These are phyloP conservation scores for human DNA, from an alignment of 2,113 vertebrate species.

Conservation along the genomic window DNA sequence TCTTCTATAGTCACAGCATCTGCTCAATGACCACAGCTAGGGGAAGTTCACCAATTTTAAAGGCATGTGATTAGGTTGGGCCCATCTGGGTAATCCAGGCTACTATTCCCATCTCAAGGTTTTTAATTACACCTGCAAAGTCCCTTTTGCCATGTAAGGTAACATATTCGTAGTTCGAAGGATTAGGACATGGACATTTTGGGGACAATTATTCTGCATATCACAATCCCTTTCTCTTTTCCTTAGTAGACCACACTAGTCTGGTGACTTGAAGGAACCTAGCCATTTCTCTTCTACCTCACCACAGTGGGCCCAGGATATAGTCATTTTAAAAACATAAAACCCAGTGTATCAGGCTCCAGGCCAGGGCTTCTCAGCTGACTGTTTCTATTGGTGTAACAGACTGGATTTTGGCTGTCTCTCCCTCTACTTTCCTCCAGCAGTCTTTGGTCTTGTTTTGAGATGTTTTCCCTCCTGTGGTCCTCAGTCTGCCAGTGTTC, in stretches of 20 bases:
- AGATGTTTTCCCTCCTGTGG: not conserved
- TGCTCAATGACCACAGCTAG: not conserved
- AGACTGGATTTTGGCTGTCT: not conserved
- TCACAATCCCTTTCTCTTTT: not conserved
- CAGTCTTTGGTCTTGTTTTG: not conserved
- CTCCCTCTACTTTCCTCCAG: not conserved
- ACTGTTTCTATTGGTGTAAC: not conserved
- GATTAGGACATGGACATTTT: not conserved
- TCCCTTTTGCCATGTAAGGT: not conserved
- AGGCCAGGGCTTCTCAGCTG: not conserved
- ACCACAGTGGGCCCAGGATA: not conserved
- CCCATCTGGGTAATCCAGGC: not conserved
- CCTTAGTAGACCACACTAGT: not conserved
- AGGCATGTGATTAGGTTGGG: not conserved
- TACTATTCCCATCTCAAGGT: not conserved
- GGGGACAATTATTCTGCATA: not conserved
- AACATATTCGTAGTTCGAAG: not conserved
- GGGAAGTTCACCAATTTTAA: not conserved
- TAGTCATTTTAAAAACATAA: not conserved
- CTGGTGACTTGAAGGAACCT: not conserved
- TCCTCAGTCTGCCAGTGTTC: not conserved
- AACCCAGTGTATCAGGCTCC: not conserved
- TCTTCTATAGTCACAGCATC: not conserved
- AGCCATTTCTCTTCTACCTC: not conserved
- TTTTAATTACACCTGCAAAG: not conserved